Evolutionary conservation across 2,888 invertebrate genomes (phyloP), one percentile per base, ranked within the genome.

Genomic region (Tipula confusa): DNA sequence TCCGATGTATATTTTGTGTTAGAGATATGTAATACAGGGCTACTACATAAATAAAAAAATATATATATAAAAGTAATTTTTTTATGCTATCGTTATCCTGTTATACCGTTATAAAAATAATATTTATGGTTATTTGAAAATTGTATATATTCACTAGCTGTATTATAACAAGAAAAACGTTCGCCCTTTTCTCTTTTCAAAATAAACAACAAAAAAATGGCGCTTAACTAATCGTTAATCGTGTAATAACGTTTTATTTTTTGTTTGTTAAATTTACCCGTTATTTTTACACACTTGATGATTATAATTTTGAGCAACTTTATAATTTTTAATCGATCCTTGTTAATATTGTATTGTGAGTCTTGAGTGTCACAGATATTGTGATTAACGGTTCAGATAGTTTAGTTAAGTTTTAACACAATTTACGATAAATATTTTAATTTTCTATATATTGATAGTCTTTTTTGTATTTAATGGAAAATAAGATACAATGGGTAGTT

Each of bases 141-240:
- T n/a, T n/a, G n/a, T n/a, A n/a, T n/a, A n/a, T n/a, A n/a, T n/a
- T n/a, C n/a, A n/a, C n/a, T n/a, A n/a, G n/a, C n/a, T n/a, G n/a
- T n/a, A n/a, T n/a, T n/a, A n/a, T n/a, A n/a, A 24, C 7, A 24
- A 64, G 11, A 43, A n/a, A n/a, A 3, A n/a, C 64, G 64, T 6
- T 64, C 11, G 24, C 64, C 64, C 64, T 64, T 64, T 64, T 24
- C 15, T 64, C 24, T 64, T 64, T 64, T n/a, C n/a, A n/a, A 24
- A 64, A 64, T 64, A 64, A 64, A 64, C 64, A 64, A n/a, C n/a
- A n/a, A n/a, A 64, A 64, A 43, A 64, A 64, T 64, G 64, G 64
- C 64, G 64, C 64, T 64, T 64, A 64, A 64, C 18, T 24, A 24
- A 64, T 64, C 64, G 64, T 18, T 64, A 64, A 24, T 64, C 64